A percentile compares a stretch with the other conserved stretches of the same genome.
These are phyloP conservation scores for Typhlichthys eigenmanni DNA, from an alignment of 2,797 vertebrate species.

Conservation along the genomic window DNA sequence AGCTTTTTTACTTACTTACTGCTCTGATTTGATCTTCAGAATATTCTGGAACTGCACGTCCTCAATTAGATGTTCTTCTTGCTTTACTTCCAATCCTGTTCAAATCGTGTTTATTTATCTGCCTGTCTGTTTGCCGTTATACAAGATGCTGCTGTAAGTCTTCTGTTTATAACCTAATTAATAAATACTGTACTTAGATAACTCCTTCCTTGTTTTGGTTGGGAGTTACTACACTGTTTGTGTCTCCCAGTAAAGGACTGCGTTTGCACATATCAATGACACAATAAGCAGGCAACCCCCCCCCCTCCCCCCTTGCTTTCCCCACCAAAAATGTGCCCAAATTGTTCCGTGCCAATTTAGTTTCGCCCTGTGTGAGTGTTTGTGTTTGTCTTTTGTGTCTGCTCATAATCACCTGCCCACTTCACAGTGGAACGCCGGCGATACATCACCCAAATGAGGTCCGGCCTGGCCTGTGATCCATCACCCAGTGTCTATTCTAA, in stretches of 20 bases:
- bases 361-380: conserved; percentile 53
- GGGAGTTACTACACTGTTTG: not conserved
- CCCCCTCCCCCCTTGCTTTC: not conserved
- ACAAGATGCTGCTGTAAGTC: not conserved
- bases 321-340: conserved; percentile 16
- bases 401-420: conserved; percentile 75
- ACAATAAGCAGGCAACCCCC: conserved; percentile 21
- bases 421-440: conserved; percentile 64
- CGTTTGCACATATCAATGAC: conserved; percentile 37
- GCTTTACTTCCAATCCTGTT: not conserved
- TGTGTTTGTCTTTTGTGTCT: conserved; percentile 71
- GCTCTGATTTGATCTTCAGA: too few relatives aligned
- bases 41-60: too few relatives aligned
- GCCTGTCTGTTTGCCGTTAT: not conserved
- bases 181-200: too few relatives aligned
- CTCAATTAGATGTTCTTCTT: too few relatives aligned
- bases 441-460: conserved; percentile 82
- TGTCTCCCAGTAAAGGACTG: not conserved
- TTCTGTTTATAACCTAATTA: not conserved
- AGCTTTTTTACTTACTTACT: too few relatives aligned
- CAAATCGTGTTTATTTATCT: not conserved
- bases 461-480: conserved; percentile 72
- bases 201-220: not conserved
- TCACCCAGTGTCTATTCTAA: conserved; percentile 73
- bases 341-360: conserved; percentile 47